A percentile compares a stretch with the other conserved stretches of the same genome.
Conservation (phyloP, 2,113 vertebrate species). For the rat (Rattus norvegicus) region GRCr8 NC_086021.1:98856001-98856500, state of each 20-base stretch:
- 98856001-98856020: not conserved
- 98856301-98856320: slow-evolving; percentile 31
- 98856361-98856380: not conserved
- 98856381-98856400: not conserved
- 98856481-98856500: no score
- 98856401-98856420: not conserved
- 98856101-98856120: not conserved
- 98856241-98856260: slow-evolving; percentile 28
- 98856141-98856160: slow-evolving; percentile 54
- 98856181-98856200: not conserved
- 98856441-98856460: no score
- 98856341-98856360: not conserved
- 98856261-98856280: not conserved
- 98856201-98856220: slow-evolving; percentile 29
- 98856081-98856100: not conserved
- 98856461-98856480: no score
- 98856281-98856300: slow-evolving; percentile 56
- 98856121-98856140: slow-evolving; percentile 40
- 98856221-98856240: not conserved
- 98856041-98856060: not conserved
- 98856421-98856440: no score
- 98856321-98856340: not conserved
- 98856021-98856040: not conserved
- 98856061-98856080: not conserved
- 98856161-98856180: not conserved